phyloP scores from a whole-genome alignment of 1,140 invertebrate species.

The Propsilocerus akamusi region DNA sequence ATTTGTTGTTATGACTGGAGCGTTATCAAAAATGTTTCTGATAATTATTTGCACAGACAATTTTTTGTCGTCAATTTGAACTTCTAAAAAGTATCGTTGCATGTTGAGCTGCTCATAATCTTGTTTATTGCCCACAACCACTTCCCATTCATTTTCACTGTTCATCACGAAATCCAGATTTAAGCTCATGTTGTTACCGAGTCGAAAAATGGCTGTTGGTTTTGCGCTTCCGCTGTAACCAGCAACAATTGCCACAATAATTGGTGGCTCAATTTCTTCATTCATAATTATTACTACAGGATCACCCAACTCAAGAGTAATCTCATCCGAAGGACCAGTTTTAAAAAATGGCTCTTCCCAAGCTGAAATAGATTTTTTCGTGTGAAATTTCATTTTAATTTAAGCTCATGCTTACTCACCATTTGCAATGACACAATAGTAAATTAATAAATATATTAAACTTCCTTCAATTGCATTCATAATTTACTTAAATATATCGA shows the following conservation, averaged over 20 bases:
- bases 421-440: too few species aligned
- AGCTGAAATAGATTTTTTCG: too few species aligned
- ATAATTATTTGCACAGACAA: slow-evolving; percentile 20
- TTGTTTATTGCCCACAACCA: slow-evolving; percentile 21
- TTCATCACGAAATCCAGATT: neutral
- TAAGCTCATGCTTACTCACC: too few species aligned
- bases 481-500: too few species aligned
- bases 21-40: slow-evolving; percentile 29
- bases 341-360: too few species aligned
- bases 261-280: neutral
- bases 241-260: neutral
- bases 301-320: neutral
- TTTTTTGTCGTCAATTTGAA: slow-evolving; percentile 12
- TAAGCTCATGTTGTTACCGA: neutral
- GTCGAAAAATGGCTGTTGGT: neutral
- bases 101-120: slow-evolving; percentile 27
- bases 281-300: neutral
- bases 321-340: too few species aligned
- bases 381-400: too few species aligned
- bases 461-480: too few species aligned
- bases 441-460: too few species aligned
- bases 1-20: slow-evolving; percentile 25
- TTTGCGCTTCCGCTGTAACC: neutral
- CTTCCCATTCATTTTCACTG: slow-evolving; percentile 6
- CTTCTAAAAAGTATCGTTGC: slow-evolving; percentile 18